Evolutionary conservation across 2,888 invertebrate genomes (phyloP), one percentile per base, ranked within the genome.

Genomic region (Taphrorychus bicolor): DNA sequence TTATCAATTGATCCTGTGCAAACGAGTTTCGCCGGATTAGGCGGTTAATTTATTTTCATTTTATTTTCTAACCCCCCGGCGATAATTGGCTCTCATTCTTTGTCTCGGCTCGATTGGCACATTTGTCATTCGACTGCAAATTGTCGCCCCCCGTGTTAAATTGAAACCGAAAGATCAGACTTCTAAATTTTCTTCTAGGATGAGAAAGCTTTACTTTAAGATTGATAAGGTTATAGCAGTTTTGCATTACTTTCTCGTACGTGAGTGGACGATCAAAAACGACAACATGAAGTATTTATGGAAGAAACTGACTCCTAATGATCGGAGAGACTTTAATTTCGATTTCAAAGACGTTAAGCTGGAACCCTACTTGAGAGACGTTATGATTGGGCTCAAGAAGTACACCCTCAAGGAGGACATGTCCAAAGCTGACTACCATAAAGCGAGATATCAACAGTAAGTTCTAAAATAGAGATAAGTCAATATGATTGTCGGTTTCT

Each of bases 331-430:
- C 4, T 77, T 73, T 59, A 75, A 74, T 45, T 76, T 77, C 57
- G 74, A 77, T 59, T 70, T 76, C 14, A 70, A 70, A 42, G 63
- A 72, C 14, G 66, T 77, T 19, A 67, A 75, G 57, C 40, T 68
- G 2, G 65, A 73, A 11, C 57, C 24, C 32, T 76, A 75, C 57
- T 69, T 75, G 2, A 69, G 57, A 41, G 72, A 73, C 69, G 52
- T 73, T 17, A 66, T 74, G 48, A 64, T 48, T 4, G 76, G 77
- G 5, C 53, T 77, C 23, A 77, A 77, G 64, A 70, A 73, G 57
- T 76, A 73, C 56, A 71, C 74, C 21, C 62, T 76, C n/a, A 76
- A 77, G 60, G 77, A 77, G 69, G 73, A 72, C 52, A 74, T 76
- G 69, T 60, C 66, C 3, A 73, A 73, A 62, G 19, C 66, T 1